Conservation (phyloP, 2,797 vertebrate genomes). For the Anas bernieri region DNA sequence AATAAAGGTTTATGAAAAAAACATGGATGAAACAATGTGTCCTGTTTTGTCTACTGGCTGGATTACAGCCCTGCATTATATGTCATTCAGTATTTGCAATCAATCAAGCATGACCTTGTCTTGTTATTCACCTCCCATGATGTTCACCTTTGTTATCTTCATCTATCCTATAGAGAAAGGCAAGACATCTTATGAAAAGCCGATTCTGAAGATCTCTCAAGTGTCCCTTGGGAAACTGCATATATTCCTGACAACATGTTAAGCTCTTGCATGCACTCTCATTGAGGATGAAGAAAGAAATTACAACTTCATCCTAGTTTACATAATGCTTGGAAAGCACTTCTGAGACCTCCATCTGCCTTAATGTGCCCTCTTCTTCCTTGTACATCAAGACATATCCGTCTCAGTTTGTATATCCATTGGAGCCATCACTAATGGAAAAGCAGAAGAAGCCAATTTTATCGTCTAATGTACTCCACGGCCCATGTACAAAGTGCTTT, state of each 20-base stretch:
- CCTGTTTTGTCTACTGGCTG: background rate
- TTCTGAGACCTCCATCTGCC: background rate
- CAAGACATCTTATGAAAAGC: background rate
- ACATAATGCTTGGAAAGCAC: slow-evolving; percentile 7
- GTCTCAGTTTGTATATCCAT: background rate
- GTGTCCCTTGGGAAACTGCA: background rate
- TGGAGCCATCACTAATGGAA: background rate
- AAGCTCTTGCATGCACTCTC: background rate
- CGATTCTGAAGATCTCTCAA: background rate
- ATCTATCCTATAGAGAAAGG: background rate
- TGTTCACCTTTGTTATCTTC: background rate
- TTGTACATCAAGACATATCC: background rate
- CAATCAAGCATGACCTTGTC: background rate
- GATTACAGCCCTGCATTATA: background rate
- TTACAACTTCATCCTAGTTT: background rate
- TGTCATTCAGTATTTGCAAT: background rate
- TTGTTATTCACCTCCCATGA: background rate
- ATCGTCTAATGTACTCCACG: background rate
- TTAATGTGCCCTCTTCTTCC: background rate
- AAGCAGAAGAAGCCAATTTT: background rate
- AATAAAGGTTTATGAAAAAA: background rate
- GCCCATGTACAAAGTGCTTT: background rate
- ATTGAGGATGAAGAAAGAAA: background rate
- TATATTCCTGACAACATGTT: slow-evolving; percentile 5
- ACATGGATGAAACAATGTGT: background rate